Evolutionary conservation across 1,140 invertebrate genomes (phyloP).

Genomic region (Melitaea cinxia): DNA sequence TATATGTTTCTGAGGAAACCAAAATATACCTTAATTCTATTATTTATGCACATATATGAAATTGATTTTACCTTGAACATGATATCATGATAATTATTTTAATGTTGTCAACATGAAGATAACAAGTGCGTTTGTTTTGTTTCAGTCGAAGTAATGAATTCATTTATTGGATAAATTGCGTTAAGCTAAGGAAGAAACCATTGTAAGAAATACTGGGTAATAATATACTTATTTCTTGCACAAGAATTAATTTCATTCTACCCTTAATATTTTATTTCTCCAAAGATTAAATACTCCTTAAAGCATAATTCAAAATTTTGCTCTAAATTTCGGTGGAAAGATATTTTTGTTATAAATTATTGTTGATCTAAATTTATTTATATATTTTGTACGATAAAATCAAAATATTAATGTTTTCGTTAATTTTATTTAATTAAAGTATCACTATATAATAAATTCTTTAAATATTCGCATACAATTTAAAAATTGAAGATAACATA

Average conservation of each 20-base stretch:
- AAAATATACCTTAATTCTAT: not conserved
- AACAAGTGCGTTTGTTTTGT: conserved; percentile 17
- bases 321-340: not conserved
- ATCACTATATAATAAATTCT: too few species aligned
- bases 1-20: not conserved
- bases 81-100: not conserved
- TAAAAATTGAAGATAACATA: not conserved
- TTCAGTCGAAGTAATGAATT: conserved; percentile 29
- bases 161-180: conserved; percentile 28
- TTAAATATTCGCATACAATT: too few species aligned
- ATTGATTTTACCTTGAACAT: not conserved
- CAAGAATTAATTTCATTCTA: conserved; percentile 33
- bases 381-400: not conserved
- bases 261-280: conserved; percentile 44
- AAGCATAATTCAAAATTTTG: conserved; percentile 15
- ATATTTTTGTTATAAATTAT: not conserved
- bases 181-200: conserved; percentile 6
- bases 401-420: too few species aligned
- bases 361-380: not conserved
- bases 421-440: too few species aligned
- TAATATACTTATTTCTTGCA: conserved; percentile 13
- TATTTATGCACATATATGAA: not conserved
- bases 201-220: conserved; percentile 31
- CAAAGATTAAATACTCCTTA: conserved; percentile 33
- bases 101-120: not conserved